Evolutionary conservation across 2,888 invertebrate genomes (phyloP).

Genomic region (Baccha elongata): DNA sequence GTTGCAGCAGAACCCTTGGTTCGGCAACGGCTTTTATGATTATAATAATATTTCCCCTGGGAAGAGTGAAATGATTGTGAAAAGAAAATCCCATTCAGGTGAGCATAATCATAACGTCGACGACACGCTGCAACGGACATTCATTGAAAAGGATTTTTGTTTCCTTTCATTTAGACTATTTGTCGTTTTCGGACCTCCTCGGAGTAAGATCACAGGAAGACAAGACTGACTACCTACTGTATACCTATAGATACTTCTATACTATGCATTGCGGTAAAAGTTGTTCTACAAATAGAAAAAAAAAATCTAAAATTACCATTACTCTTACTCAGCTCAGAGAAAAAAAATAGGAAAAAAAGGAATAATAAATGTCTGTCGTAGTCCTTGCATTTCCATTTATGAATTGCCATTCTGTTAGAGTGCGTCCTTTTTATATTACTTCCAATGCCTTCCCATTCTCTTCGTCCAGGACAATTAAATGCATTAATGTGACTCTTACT

Average conservation of each 20-base stretch:
- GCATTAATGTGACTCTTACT: conserved; percentile 70
- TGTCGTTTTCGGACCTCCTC: conserved; percentile 51
- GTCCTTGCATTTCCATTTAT: conserved; percentile 64
- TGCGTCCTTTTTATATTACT: conserved; percentile 40
- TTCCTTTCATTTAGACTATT: conserved; percentile 26
- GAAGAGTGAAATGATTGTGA: conserved; percentile 24
- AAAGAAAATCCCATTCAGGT: conserved; percentile 66
- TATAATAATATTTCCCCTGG: conserved; percentile 31
- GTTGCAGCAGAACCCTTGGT: conserved; percentile 41
- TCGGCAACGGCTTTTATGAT: conserved; percentile 40
- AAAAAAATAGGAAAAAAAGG: not conserved
- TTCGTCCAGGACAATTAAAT: conserved; percentile 65
- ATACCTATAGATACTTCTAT: no score
- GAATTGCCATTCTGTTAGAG: conserved; percentile 64
- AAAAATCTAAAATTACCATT: conserved; percentile 44
- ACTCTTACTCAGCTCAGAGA: conserved; percentile 25
- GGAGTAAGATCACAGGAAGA: conserved; percentile 39
- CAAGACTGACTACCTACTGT: conserved; percentile 7
- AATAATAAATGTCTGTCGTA: conserved; percentile 54
- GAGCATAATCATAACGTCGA: conserved; percentile 55
- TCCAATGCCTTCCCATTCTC: conserved; percentile 20
- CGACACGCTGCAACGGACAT: conserved; percentile 30
- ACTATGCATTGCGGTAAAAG: conserved; percentile 26
- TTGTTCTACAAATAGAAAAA: conserved; percentile 33
- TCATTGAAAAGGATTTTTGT: conserved; percentile 64